These are phyloP conservation scores for Eretmochelys imbricata DNA, from an alignment of 2,113 vertebrate species.

Conservation along the genomic window DNA sequence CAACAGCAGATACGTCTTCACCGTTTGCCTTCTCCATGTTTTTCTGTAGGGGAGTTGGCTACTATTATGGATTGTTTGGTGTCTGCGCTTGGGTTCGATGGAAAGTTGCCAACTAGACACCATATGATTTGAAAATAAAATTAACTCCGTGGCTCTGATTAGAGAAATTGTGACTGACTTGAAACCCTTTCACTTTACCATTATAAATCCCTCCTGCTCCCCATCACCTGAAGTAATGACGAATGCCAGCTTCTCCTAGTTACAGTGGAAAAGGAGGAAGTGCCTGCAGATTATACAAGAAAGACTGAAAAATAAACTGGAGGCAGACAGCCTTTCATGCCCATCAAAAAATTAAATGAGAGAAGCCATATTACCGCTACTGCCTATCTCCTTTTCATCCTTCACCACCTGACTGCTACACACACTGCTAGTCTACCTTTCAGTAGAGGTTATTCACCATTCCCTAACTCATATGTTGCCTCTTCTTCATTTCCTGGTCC, in stretches of 20 bases:
- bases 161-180: constrained; percentile 7
- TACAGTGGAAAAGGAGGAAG: not conserved
- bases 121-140: constrained; percentile 31
- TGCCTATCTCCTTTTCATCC: constrained; percentile 20
- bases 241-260: constrained; percentile 28
- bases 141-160: constrained; percentile 9
- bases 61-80: not conserved
- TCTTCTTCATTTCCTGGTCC: constrained; percentile 12
- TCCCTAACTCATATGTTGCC: not conserved
- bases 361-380: constrained; percentile 9
- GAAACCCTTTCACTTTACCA: not conserved
- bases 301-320: not conserved
- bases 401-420: not conserved
- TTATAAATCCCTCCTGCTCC: constrained; percentile 33
- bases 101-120: constrained; percentile 38
- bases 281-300: constrained; percentile 14
- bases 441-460: constrained; percentile 9
- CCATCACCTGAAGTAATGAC: constrained; percentile 15
- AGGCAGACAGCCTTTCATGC: not conserved
- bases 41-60: not conserved
- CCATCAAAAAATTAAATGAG: constrained; percentile 27
- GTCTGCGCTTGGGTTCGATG: constrained; percentile 22
- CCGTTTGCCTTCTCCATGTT: constrained; percentile 8
- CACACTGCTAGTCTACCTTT: constrained; percentile 35
- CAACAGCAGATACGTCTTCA: not conserved